Percentiles rank a stretch among this genome's conserved stretches.
These are phyloP conservation scores for Lordiphosa andalusiaca DNA, from an alignment of 2,888 invertebrate genomes.

Conservation along the genomic window DNA sequence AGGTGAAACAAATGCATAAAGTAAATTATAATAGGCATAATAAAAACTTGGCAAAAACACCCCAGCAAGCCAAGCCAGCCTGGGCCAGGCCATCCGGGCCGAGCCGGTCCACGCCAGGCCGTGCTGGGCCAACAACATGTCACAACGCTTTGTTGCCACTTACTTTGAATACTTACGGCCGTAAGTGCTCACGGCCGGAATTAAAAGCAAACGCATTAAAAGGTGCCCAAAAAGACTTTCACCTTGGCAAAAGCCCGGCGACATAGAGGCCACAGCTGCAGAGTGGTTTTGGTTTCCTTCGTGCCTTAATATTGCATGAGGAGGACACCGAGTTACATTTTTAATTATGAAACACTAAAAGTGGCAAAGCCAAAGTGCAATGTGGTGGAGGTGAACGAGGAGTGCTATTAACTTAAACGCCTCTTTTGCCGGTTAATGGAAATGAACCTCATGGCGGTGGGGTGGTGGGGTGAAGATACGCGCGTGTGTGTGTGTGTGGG, in stretches of 20 bases:
- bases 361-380: slow-evolving; percentile 75
- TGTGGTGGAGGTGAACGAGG: slow-evolving; percentile 33
- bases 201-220: slow-evolving; percentile 73
- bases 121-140: slow-evolving; percentile 51
- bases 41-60: slow-evolving; percentile 59
- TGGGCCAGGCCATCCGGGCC: no score
- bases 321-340: slow-evolving; percentile 71
- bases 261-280: slow-evolving; percentile 68
- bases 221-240: slow-evolving; percentile 72
- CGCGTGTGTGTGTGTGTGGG: slow-evolving; percentile 4
- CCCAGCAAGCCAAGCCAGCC: slow-evolving; percentile 1
- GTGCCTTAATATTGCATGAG: slow-evolving; percentile 54
- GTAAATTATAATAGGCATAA: slow-evolving; percentile 75
- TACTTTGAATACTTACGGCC: slow-evolving; percentile 56
- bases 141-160: slow-evolving; percentile 59
- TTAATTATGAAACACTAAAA: slow-evolving; percentile 80
- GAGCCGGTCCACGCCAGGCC: neutral
- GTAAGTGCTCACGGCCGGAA: slow-evolving; percentile 66
- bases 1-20: slow-evolving; percentile 59
- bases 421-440: slow-evolving; percentile 77
- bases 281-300: slow-evolving; percentile 22
- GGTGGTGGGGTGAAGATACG: slow-evolving; percentile 23
- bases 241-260: slow-evolving; percentile 55
- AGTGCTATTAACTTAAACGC: slow-evolving; percentile 78
- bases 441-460: slow-evolving; percentile 69